Evolutionary conservation across 2,797 vertebrate species (phyloP), one percentile per base, ranked within the genome.

Genomic region (Momotus momota): DNA sequence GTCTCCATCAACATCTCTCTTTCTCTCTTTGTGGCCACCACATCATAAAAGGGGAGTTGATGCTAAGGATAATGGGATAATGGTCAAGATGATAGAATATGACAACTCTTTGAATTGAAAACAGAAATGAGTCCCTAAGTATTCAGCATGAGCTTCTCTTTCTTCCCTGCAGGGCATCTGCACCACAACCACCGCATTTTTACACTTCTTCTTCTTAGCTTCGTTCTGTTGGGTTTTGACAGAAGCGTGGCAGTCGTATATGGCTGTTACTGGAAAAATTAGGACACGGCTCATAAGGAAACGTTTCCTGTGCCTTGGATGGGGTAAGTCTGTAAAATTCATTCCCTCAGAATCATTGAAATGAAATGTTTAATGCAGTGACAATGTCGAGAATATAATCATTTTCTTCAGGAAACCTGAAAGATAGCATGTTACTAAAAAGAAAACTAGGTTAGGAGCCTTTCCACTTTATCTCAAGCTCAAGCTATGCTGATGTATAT

Each of bases 201-300:
- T 99, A 95, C 99, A 99, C 98, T 99, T 99, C 98, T 99, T 99
- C 98, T 99, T 99, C 98, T 97, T 99, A 98, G 99, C 99, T 71
- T 99, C 99, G 10, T 99, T 99, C 98, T 99, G 99, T 98, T 99
- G 99, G 99, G 99, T 99, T 93, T 98, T 99, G 98, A 99, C 99
- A 35, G 99, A 99, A 98, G 99, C 99, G 84, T 99, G 99, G 99
- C 99, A 99, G 98, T 99, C 99, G 71, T 99, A 99, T 96, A 99
- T 99, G 99, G 99, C 99, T 79, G 99, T 99, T 96, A 99, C 99
- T 22, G 99, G 99, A 95, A 99, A 99, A 98, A 99, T 99, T 92
- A 99, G 99, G 97, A 99, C 99, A 86, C 98, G 99, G 79, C 99
- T 99, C 90, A 99, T 99, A 98, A 98, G 99, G 91, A 99, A 99